Evolutionary conservation across 2,797 vertebrate species (phyloP), one percentile per base, ranked within the genome.

Genomic region (Betta splendens): DNA sequence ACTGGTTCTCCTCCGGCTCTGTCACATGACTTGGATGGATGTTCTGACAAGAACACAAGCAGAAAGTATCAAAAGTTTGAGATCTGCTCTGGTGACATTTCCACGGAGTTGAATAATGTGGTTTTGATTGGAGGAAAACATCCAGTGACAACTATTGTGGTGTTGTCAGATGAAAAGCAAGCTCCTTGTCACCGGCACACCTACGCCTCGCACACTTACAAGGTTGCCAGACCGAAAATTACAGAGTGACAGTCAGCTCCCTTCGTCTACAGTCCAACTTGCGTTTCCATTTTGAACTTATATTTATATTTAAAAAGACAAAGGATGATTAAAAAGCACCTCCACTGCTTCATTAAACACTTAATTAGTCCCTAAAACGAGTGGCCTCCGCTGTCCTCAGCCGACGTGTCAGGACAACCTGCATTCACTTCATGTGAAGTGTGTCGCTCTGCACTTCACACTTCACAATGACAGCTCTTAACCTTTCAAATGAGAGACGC

Each of bases 171-270:
- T 42, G 65, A 75, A 80, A 75, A 54, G 68, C 71, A 31, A 79
- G 69, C 67, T 84, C 60, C 63, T 65, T 50, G 77, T 83, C 73
- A 74, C 47, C 6, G 38, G 61, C 50, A 69, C 84, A 82, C 84
- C 85, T 83, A 88, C 88, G 79, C 86, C 53, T 74, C 75, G 47
- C 43, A 10, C 70, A 73, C 75, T 77, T 64, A 70, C 57, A 79
- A 80, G 80, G 72, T 83, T 87, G 76, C 84, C 83, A 85, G 76
- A 66, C 68, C 43, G 48, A 73, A 75, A 74, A 77, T 84, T 80
- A 81, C 68, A 77, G 40, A 69, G 69, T 76, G 76, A 79, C 79
- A 87, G 77, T 85, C 75, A 79, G 55, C 61, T 78, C 43, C 59
- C 53, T 61, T 32, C 64, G 77, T 68, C 74, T 40, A 15, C 16